Conservation (phyloP, 2,113 vertebrate species). For the Excalfactoria chinensis region DNA sequence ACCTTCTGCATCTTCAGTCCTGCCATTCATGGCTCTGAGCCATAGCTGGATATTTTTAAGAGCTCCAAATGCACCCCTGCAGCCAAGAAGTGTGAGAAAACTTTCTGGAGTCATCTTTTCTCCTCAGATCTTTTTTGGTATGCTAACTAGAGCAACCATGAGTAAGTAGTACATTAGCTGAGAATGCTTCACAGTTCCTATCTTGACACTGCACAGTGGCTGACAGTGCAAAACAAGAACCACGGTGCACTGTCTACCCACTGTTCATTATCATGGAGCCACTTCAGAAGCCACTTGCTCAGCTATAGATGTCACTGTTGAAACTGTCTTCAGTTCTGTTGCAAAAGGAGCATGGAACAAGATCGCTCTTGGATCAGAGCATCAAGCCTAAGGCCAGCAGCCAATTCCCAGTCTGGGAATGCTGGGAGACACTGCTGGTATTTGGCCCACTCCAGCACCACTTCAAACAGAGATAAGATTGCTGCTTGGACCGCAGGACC, state of each 20-base stretch:
- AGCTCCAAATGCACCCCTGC: neutral
- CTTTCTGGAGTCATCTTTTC: neutral
- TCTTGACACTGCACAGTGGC: neutral
- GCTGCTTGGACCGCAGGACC: neutral
- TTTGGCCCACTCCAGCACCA: neutral
- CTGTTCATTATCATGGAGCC: accelerated
- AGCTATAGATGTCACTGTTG: neutral
- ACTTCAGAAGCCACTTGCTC: neutral
- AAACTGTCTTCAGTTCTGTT: neutral
- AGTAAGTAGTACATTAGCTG: neutral
- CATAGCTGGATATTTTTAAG: neutral
- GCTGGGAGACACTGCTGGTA: neutral
- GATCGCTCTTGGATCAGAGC: neutral
- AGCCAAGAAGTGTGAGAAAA: neutral
- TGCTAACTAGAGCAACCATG: neutral
- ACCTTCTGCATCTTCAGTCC: neutral
- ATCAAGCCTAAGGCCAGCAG: neutral
- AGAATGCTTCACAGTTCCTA: neutral
- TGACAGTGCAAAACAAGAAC: accelerated
- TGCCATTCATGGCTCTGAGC: neutral
- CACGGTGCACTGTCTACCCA: accelerated
- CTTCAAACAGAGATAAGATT: neutral
- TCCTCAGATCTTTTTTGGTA: neutral
- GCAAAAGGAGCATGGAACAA: neutral
- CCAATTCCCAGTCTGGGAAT: neutral